Percentiles rank a stretch among this genome's conserved stretches.
These are phyloP conservation scores for Pedetes capensis DNA, from an alignment of 2,113 vertebrate genomes.

Conservation along the genomic window DNA sequence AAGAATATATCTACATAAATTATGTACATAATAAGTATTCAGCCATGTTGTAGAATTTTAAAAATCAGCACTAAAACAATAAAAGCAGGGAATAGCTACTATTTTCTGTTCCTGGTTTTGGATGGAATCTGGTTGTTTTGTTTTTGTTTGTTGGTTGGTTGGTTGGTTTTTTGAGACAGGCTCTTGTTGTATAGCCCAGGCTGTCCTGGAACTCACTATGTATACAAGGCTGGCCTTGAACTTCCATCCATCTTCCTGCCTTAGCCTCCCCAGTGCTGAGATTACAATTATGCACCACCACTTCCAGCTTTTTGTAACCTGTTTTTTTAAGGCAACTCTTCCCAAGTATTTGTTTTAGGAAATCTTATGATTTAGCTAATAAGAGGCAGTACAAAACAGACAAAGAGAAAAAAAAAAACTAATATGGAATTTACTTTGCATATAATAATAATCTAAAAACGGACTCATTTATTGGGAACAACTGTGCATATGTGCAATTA, in stretches of 20 bases:
- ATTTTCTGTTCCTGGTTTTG: constrained; percentile 31
- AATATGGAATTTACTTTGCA: constrained; percentile 40
- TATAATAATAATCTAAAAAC: constrained; percentile 48
- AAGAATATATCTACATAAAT: constrained; percentile 15
- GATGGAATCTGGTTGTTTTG: too few relatives aligned
- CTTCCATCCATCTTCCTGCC: too few relatives aligned
- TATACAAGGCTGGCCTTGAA: too few relatives aligned
- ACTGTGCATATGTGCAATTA: constrained; percentile 28
- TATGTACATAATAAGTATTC: constrained; percentile 8
- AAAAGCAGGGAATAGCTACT: neutral
- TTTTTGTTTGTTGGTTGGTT: too few relatives aligned
- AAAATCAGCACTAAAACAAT: constrained; percentile 35
- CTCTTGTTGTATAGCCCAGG: too few relatives aligned
- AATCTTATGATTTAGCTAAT: neutral
- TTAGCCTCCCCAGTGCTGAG: too few relatives aligned
- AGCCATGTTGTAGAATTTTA: neutral
- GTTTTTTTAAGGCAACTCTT: neutral
- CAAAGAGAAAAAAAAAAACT: constrained; percentile 13
- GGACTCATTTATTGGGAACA: constrained; percentile 22
- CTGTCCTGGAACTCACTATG: too few relatives aligned
- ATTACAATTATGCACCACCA: too few relatives aligned
- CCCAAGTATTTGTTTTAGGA: constrained; percentile 11
- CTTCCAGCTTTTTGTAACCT: too few relatives aligned
- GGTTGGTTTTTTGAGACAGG: too few relatives aligned
- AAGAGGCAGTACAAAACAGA: neutral